phyloP scores from a whole-genome alignment of 2,888 invertebrate genomes.

The Sinhomidia bicolor region DNA sequence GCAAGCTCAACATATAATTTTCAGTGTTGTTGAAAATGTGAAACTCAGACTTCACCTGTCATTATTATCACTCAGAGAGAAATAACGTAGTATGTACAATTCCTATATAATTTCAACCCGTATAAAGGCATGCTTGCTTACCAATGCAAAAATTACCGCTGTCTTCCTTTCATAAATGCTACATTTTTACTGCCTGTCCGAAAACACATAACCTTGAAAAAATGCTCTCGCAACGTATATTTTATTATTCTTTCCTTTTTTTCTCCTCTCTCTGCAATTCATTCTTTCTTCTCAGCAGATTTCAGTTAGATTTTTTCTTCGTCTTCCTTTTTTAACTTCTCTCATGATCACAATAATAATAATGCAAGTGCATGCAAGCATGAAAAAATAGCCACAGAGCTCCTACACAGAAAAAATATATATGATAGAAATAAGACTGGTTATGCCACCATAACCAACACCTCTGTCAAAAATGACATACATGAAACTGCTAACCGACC shows the following conservation, averaged over 20 bases:
- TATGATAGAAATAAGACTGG: not conserved
- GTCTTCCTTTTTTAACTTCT: conserved; percentile 38
- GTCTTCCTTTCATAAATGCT: conserved; percentile 34
- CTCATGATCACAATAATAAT: conserved; percentile 16
- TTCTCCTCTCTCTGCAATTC: not conserved
- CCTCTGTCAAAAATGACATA: conserved; percentile 49
- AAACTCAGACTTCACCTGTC: conserved; percentile 40
- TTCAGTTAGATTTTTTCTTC: not conserved
- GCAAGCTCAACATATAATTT: conserved; percentile 15
- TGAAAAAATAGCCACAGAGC: conserved; percentile 48
- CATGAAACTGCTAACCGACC: conserved; percentile 69
- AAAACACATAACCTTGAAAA: conserved; percentile 3
- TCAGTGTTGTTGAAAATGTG: not conserved
- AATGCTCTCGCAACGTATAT: not conserved
- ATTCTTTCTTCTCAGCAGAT: not conserved
- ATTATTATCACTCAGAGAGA: conserved; percentile 16
- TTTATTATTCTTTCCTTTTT: not conserved
- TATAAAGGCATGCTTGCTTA: not conserved
- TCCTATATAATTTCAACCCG: not conserved
- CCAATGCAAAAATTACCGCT: conserved; percentile 54
- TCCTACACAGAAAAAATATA: too few species aligned
- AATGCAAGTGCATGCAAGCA: conserved; percentile 57
- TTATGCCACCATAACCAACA: conserved; percentile 50
- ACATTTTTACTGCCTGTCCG: not conserved
- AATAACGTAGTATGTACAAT: not conserved